Conservation (phyloP, 2,113 vertebrate genomes). For the Himantopus leucocephalus region DNA sequence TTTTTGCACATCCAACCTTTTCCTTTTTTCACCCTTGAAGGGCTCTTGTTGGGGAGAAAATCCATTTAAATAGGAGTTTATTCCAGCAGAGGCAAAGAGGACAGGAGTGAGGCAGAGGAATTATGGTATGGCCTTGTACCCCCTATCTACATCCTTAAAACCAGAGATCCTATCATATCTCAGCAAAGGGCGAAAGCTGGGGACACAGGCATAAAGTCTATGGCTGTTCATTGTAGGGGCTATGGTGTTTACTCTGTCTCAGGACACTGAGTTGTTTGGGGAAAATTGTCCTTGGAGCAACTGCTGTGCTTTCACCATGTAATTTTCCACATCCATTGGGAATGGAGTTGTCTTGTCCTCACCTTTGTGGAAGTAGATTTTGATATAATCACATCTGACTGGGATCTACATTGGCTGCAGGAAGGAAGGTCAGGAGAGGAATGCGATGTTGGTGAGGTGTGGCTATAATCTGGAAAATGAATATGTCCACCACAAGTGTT, state of each 20-base stretch:
- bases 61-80: not conserved
- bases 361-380: not conserved
- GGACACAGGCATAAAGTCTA: accelerated
- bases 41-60: not conserved
- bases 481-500: not conserved
- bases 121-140: not conserved
- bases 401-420: not conserved
- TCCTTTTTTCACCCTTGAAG: not conserved
- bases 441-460: not conserved
- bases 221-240: not conserved
- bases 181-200: not conserved
- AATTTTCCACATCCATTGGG: not conserved
- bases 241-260: not conserved
- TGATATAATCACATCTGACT: not conserved
- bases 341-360: not conserved
- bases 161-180: not conserved
- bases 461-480: not conserved
- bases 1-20: not conserved
- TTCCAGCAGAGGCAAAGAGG: not conserved
- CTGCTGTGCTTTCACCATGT: not conserved
- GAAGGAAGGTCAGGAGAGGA: not conserved
- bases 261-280: accelerated
- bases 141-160: not conserved
- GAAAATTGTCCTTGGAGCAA: not conserved
- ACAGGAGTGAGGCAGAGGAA: not conserved